These are phyloP conservation scores for Omphaloscelis lunosa DNA, from an alignment of 2,888 invertebrate species.

Conservation along the genomic window DNA sequence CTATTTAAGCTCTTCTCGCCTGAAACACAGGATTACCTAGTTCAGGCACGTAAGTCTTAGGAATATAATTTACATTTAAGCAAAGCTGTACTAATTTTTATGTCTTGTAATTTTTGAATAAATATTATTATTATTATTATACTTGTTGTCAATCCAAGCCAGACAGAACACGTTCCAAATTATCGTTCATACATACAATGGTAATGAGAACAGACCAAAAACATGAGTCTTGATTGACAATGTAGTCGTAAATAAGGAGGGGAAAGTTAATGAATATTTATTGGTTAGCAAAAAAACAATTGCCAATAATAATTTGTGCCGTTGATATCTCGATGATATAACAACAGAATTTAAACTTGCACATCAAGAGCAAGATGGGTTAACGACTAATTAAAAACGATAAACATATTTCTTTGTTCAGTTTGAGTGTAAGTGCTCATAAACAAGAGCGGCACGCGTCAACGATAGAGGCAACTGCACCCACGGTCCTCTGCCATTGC, in stretches of 20 bases:
- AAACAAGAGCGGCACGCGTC: no score
- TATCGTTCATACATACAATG: slow-evolving; percentile 46
- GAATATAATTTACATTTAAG: no score
- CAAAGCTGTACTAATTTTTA: no score
- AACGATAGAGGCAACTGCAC: no score
- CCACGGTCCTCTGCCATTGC: no score
- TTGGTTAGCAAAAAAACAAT: slow-evolving; percentile 26
- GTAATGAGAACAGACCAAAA: slow-evolving; percentile 51
- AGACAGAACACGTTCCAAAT: slow-evolving; percentile 23
- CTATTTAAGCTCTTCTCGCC: no score
- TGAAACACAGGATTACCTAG: no score
- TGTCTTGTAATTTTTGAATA: no score
- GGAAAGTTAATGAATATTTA: slow-evolving; percentile 59
- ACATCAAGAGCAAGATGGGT: neutral
- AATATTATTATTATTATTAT: no score
- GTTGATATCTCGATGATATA: slow-evolving; percentile 8
- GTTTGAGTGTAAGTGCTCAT: neutral
- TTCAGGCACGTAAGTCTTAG: no score
- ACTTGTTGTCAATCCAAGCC: slow-evolving; percentile 13
- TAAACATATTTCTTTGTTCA: neutral
- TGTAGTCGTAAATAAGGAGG: slow-evolving; percentile 28
- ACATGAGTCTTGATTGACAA: slow-evolving; percentile 55
- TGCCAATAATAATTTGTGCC: slow-evolving; percentile 22
- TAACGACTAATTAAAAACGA: neutral
- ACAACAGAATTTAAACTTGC: neutral